Evolutionary conservation across 2,797 vertebrate genomes (phyloP).

Genomic region (Phoxinus dragarum): DNA sequence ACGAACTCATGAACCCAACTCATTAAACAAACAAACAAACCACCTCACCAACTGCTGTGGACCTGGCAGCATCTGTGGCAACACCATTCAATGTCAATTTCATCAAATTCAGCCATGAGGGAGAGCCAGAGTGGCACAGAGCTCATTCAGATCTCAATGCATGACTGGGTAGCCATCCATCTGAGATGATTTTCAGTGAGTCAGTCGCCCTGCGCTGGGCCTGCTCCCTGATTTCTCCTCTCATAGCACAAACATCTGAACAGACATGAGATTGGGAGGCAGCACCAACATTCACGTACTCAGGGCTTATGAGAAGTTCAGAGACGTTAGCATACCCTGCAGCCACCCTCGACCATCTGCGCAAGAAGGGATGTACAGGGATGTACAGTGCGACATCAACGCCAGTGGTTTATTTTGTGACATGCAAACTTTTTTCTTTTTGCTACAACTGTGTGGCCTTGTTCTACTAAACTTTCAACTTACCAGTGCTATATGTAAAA

Average conservation of each 20-base stretch:
- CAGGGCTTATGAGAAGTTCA: slow-evolving; percentile 27
- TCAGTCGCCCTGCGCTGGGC: slow-evolving; percentile 35
- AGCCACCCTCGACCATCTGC: slow-evolving; percentile 10
- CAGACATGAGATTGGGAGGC: background rate
- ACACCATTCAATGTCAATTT: background rate
- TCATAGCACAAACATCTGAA: slow-evolving; percentile 19
- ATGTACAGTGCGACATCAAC: background rate
- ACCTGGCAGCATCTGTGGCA: background rate
- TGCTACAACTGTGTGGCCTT: background rate
- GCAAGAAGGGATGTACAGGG: slow-evolving; percentile 1
- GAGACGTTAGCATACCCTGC: slow-evolving; percentile 2
- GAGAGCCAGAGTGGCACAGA: slow-evolving; percentile 33
- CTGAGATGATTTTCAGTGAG: slow-evolving; percentile 51
- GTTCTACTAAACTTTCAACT: background rate
- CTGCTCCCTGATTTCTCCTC: slow-evolving; percentile 38
- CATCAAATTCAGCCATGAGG: slow-evolving; percentile 21
- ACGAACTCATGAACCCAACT: slow-evolving; percentile 6
- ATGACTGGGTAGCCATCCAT: slow-evolving; percentile 49
- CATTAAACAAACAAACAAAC: slow-evolving; percentile 27
- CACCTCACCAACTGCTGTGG: background rate
- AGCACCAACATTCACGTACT: background rate
- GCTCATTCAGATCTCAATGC: slow-evolving; percentile 41
- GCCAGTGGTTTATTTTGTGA: background rate
- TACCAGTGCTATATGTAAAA: background rate
- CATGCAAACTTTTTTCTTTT: background rate